phyloP scores from a whole-genome alignment of 2,797 vertebrate species.

The Echiichthys vipera region DNA sequence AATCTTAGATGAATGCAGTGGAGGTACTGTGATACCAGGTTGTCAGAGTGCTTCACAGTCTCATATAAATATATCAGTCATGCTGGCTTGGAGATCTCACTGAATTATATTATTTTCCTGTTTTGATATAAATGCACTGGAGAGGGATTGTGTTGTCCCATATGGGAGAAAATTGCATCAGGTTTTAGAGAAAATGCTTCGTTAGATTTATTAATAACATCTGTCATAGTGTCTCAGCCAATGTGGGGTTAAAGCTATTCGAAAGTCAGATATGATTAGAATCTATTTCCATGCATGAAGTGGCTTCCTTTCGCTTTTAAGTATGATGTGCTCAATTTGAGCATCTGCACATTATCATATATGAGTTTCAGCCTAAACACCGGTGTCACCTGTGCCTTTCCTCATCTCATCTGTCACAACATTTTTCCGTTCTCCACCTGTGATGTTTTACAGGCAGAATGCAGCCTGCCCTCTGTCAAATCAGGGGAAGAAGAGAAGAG shows the following conservation, averaged over 20 bases:
- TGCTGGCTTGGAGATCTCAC: constrained; percentile 78
- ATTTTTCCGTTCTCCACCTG: constrained; percentile 57
- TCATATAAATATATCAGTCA: constrained; percentile 88
- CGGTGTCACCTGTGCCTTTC: constrained; percentile 75
- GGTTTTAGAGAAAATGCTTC: constrained; percentile 75
- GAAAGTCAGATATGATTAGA: constrained; percentile 72
- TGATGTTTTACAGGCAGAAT: constrained; percentile 62
- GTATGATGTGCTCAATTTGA: constrained; percentile 56
- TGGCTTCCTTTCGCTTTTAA: constrained; percentile 55
- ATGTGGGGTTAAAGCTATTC: constrained; percentile 61
- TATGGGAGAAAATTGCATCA: constrained; percentile 76
- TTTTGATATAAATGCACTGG: constrained; percentile 58
- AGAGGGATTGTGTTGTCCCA: constrained; percentile 60
- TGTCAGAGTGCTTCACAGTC: constrained; percentile 78
- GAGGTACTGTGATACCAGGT: constrained; percentile 80
- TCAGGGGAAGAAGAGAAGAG: constrained; percentile 43
- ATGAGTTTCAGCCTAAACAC: constrained; percentile 74
- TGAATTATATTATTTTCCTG: constrained; percentile 77
- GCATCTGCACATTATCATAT: constrained; percentile 68
- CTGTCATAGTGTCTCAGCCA: constrained; percentile 74
- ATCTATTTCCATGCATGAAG: constrained; percentile 60
- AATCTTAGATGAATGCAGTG: constrained; percentile 79
- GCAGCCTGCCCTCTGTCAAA: constrained; percentile 71
- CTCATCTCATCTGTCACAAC: constrained; percentile 76
- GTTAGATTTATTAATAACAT: constrained; percentile 83